These are phyloP conservation scores for Neotoma lepida DNA, from an alignment of 2,113 vertebrate genomes.

Conservation along the genomic window DNA sequence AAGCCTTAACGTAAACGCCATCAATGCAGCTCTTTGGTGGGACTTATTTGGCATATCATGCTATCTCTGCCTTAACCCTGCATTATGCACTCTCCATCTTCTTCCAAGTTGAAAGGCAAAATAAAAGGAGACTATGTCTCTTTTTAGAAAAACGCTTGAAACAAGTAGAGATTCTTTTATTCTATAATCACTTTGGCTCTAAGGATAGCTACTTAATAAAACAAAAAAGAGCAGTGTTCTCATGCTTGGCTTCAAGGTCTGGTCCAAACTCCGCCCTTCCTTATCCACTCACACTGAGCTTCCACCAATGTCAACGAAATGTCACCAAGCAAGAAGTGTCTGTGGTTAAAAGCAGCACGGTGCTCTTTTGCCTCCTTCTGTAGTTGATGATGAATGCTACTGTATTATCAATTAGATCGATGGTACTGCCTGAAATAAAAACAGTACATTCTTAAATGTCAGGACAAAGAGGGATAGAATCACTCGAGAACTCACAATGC, in stretches of 20 bases:
- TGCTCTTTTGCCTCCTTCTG: background rate
- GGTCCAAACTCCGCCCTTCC: background rate
- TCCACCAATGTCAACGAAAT: background rate
- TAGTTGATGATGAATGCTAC: slow-evolving; percentile 14
- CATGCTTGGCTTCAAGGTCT: background rate
- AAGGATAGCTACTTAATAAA: slow-evolving; percentile 5
- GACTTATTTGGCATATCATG: slow-evolving; percentile 65
- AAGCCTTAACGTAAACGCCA: slow-evolving; percentile 67
- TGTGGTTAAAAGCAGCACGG: background rate
- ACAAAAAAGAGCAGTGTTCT: background rate
- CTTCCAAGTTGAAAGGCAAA: slow-evolving; percentile 56
- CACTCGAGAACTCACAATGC: background rate
- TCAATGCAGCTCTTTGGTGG: slow-evolving; percentile 66
- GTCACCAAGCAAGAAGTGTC: background rate
- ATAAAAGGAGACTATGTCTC: slow-evolving; percentile 8
- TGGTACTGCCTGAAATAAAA: background rate
- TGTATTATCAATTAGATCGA: slow-evolving; percentile 35
- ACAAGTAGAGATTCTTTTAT: slow-evolving; percentile 57
- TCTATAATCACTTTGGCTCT: background rate
- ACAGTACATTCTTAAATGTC: slow-evolving; percentile 28
- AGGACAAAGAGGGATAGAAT: slow-evolving; percentile 19
- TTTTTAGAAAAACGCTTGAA: slow-evolving; percentile 48
- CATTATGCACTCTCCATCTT: slow-evolving; percentile 49
- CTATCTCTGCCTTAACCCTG: slow-evolving; percentile 46
- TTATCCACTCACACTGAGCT: background rate